Evolutionary conservation across 2,797 vertebrate genomes (phyloP).

Genomic region (Phataginus tricuspis): DNA sequence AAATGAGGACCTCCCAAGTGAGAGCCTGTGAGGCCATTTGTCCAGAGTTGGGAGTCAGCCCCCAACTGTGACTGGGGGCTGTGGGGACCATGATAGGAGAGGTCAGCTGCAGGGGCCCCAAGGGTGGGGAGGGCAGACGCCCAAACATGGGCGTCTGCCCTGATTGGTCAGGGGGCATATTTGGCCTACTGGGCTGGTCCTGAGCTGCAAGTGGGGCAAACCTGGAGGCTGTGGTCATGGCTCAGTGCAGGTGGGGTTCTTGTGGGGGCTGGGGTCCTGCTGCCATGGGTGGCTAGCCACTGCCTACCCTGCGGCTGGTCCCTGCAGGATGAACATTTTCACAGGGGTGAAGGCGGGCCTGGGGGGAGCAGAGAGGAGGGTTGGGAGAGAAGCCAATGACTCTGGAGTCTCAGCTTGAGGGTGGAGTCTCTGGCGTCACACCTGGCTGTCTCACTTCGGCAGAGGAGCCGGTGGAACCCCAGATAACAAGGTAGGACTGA

Average conservation of each 20-base stretch:
- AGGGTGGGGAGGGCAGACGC: too few relatives aligned
- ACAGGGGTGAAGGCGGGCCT: neutral
- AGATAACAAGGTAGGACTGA: neutral
- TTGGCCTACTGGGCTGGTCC: neutral
- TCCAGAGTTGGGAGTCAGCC: neutral
- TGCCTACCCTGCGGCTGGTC: rapidly evolving
- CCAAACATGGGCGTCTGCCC: rapidly evolving
- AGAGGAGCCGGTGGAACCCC: neutral
- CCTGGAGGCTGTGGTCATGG: neutral
- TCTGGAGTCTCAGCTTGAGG: neutral
- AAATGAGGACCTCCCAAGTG: neutral
- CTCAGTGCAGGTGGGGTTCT: neutral
- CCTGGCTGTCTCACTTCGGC: neutral
- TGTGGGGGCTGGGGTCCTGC: too few relatives aligned
- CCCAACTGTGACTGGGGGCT: too few relatives aligned
- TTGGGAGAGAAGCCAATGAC: too few relatives aligned
- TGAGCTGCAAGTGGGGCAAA: neutral
- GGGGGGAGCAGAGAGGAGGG: neutral
- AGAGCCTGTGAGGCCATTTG: too few relatives aligned
- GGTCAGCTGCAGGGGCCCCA: neutral
- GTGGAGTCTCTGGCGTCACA: neutral
- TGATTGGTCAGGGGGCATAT: neutral
- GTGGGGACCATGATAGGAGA: neutral
- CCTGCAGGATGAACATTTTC: neutral
- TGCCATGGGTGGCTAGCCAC: neutral